Conservation (phyloP, 2,797 vertebrate species). For the Sebastes iracundus region DNA sequence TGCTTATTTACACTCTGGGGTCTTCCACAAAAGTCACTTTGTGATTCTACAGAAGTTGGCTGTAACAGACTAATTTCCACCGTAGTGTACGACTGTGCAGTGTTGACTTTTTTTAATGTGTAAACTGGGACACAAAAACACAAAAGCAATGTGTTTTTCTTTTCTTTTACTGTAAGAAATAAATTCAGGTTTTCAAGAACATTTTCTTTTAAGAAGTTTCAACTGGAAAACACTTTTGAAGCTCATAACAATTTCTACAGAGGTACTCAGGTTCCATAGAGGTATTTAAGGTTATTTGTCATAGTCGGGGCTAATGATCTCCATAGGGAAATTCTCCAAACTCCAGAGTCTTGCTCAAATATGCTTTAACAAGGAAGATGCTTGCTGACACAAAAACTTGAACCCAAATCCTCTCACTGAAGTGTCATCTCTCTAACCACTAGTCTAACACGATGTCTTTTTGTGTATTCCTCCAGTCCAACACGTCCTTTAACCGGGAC, state of each 20-base stretch:
- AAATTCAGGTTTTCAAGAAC: background rate
- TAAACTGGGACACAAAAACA: background rate
- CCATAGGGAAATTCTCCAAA: background rate
- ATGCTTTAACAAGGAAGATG: background rate
- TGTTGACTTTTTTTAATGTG: background rate
- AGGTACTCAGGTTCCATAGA: background rate
- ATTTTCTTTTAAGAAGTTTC: background rate
- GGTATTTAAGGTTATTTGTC: background rate
- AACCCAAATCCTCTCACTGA: background rate
- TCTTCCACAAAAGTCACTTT: background rate
- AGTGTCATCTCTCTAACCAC: background rate
- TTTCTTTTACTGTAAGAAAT: background rate
- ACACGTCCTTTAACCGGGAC: constrained; percentile 95
- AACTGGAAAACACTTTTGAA: background rate
- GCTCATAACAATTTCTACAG: background rate
- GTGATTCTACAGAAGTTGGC: background rate
- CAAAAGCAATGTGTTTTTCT: background rate
- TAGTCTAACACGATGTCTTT: background rate
- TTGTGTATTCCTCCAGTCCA: constrained; percentile 83
- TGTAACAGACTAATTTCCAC: background rate
- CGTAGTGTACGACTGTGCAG: background rate
- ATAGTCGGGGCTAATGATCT: constrained; percentile 8
- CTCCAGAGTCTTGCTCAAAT: background rate
- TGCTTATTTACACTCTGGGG: background rate
- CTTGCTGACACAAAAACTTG: background rate